Evolutionary conservation across 2,888 invertebrate genomes (phyloP).

Genomic region (Synergus japonicus): DNA sequence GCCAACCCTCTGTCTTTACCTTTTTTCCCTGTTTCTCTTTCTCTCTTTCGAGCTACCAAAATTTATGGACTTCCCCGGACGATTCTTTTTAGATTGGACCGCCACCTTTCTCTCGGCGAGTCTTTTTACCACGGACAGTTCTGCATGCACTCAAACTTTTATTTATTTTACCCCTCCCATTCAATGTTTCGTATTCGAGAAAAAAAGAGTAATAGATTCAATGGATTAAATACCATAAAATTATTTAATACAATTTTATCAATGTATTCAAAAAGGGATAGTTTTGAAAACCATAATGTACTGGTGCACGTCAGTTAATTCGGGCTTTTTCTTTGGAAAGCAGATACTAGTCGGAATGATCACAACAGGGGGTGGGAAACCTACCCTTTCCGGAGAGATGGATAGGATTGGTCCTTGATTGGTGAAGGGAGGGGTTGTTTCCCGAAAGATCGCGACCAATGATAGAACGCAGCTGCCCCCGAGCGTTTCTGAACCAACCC

Average conservation of each 20-base stretch:
- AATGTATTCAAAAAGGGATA: background rate
- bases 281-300: background rate
- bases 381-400: constrained; percentile 57
- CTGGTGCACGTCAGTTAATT: too few relatives aligned
- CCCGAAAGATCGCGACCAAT: constrained; percentile 75
- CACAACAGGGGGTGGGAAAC: constrained; percentile 44
- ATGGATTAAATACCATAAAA: background rate
- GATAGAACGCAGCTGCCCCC: constrained; percentile 73
- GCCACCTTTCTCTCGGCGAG: constrained; percentile 54
- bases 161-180: background rate
- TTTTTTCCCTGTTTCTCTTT: constrained; percentile 21
- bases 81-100: constrained; percentile 64
- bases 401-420: constrained; percentile 74
- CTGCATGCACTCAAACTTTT: constrained; percentile 4
- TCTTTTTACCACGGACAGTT: constrained; percentile 45
- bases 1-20: constrained; percentile 55
- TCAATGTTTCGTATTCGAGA: background rate
- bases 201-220: background rate
- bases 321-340: background rate
- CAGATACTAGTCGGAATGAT: background rate
- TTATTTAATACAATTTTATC: too few relatives aligned
- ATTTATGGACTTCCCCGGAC: constrained; percentile 68
- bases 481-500: constrained; percentile 43
- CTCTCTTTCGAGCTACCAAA: constrained; percentile 46
- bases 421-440: constrained; percentile 71